phyloP scores from a whole-genome alignment of 1,140 invertebrate species.

The Catajapyx aquilonaris region DNA sequence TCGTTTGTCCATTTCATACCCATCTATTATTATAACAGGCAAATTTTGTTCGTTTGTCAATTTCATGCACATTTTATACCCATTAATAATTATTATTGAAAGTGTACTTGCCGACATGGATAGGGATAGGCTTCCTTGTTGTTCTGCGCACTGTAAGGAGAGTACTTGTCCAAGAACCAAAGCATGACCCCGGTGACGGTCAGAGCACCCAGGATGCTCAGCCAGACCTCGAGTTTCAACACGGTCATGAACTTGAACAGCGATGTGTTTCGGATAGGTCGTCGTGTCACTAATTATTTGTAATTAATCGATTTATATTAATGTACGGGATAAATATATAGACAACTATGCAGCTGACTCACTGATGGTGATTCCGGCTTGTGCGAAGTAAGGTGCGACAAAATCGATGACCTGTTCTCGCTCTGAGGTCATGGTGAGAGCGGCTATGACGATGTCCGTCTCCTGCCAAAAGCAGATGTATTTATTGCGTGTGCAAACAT shows the following conservation, averaged over 20 bases:
- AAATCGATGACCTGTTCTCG: constrained; percentile 85
- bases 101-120: constrained; percentile 40
- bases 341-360: constrained; percentile 17
- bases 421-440: constrained; percentile 79
- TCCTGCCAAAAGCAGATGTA: constrained; percentile 38
- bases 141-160: constrained; percentile 67
- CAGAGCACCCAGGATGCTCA: constrained; percentile 63
- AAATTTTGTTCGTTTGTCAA: not conserved
- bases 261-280: constrained; percentile 57
- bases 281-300: constrained; percentile 46
- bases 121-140: constrained; percentile 60
- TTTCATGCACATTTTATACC: constrained; percentile 1
- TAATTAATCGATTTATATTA: constrained; percentile 4
- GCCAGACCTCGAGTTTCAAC: constrained; percentile 62
- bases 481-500: too few species aligned
- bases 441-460: constrained; percentile 66
- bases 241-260: constrained; percentile 88
- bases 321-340: not conserved
- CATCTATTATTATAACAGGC: not conserved
- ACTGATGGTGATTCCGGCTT: constrained; percentile 69
- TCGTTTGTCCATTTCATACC: too few species aligned
- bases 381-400: constrained; percentile 74
- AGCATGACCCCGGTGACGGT: constrained; percentile 66
- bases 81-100: constrained; percentile 2
- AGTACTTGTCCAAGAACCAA: constrained; percentile 72